phyloP scores from a whole-genome alignment of 2,113 vertebrate species.

The Neolamprologus kungweensis region DNA sequence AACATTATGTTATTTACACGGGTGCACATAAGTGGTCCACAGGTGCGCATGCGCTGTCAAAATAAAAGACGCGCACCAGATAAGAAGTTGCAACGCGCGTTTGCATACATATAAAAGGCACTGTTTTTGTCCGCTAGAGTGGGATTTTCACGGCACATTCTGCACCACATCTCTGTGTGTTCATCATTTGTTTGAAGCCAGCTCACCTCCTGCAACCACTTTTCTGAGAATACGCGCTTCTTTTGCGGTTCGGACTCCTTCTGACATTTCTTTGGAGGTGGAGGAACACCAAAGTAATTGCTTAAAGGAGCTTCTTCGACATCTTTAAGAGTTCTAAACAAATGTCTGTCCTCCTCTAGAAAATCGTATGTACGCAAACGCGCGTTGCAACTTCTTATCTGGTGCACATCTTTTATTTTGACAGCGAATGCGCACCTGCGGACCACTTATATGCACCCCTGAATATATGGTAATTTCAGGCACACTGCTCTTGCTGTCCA shows the following conservation, averaged over 20 bases:
- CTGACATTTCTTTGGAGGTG: neutral
- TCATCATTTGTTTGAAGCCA: neutral
- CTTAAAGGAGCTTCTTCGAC: neutral
- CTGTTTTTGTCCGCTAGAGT: neutral
- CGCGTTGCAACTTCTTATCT: neutral
- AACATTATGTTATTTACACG: too few species aligned
- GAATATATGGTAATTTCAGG: neutral
- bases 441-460: neutral
- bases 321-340: neutral
- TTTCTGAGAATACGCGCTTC: fast-evolving
- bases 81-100: neutral
- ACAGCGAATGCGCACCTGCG: neutral
- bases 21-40: neutral
- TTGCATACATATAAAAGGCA: neutral
- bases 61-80: neutral
- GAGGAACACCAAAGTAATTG: neutral
- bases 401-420: neutral
- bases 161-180: neutral
- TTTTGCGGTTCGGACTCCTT: fast-evolving
- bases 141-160: neutral
- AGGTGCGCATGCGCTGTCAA: neutral
- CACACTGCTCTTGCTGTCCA: neutral
- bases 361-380: neutral
- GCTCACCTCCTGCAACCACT: neutral
- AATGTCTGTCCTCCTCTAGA: neutral